Evolutionary conservation across 2,113 vertebrate genomes (phyloP).

Genomic region (Pangasianodon gigas): DNA sequence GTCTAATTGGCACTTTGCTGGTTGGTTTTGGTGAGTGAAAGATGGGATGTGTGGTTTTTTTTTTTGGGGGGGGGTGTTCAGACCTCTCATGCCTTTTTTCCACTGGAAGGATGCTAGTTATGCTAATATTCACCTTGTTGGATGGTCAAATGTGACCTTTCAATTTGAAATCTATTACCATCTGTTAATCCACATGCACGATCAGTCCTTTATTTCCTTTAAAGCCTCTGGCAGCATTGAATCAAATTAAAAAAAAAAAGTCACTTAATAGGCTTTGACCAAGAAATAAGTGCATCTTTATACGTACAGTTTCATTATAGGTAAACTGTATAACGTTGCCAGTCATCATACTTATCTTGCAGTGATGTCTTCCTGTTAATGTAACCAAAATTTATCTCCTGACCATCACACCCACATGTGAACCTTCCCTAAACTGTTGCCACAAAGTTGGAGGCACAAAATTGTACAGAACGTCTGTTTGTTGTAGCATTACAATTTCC

Average conservation of each 20-base stretch:
- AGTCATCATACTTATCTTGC: too few relatives aligned
- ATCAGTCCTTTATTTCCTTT: not conserved
- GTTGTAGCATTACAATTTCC: not conserved
- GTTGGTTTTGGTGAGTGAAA: conserved; percentile 24
- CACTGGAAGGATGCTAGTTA: not conserved
- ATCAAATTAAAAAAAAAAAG: not conserved
- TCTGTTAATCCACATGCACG: not conserved
- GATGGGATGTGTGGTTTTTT: not conserved
- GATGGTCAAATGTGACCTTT: not conserved
- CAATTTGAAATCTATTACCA: not conserved
- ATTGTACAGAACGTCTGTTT: too few relatives aligned
- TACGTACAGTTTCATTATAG: too few relatives aligned
- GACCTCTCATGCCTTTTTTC: too few relatives aligned
- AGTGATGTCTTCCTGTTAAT: too few relatives aligned
- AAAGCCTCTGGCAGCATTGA: not conserved
- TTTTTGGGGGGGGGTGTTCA: not conserved
- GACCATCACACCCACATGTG: not conserved
- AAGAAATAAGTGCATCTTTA: too few relatives aligned
- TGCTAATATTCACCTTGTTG: not conserved
- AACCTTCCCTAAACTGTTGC: not conserved
- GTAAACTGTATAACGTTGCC: not conserved
- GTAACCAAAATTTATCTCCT: not conserved
- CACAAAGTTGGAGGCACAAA: too few relatives aligned
- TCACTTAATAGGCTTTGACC: not conserved
- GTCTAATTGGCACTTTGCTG: conserved; percentile 25